Evolutionary conservation across 2,888 invertebrate genomes (phyloP).

Genomic region (Folsomia manolachei): DNA sequence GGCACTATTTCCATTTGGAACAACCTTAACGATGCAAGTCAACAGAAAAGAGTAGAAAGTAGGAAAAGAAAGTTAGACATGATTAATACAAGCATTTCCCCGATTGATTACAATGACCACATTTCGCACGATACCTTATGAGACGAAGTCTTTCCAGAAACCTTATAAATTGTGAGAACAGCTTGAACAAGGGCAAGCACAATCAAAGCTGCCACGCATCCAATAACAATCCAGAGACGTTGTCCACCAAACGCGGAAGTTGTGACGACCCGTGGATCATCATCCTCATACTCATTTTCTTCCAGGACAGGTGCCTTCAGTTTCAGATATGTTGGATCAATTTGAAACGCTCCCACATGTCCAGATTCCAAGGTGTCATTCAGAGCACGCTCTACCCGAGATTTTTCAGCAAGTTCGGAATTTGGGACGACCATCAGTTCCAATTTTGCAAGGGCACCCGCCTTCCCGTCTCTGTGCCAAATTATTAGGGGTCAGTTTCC

Average conservation of each 20-base stretch:
- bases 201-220: slow-evolving; percentile 74
- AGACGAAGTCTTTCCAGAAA: slow-evolving; percentile 60
- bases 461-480: slow-evolving; percentile 3
- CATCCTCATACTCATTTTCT: slow-evolving; percentile 35
- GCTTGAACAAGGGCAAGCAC: slow-evolving; percentile 79
- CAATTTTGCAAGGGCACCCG: slow-evolving; percentile 70
- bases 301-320: slow-evolving; percentile 43
- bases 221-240: slow-evolving; percentile 75
- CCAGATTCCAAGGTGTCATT: slow-evolving; percentile 70
- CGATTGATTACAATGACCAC: no score
- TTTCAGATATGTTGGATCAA: slow-evolving; percentile 76
- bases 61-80: not conserved
- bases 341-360: slow-evolving; percentile 71
- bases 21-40: not conserved
- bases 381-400: slow-evolving; percentile 61
- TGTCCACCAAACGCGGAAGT: slow-evolving; percentile 36
- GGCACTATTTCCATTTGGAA: not conserved
- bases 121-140: slow-evolving; percentile 71
- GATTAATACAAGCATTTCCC: not conserved
- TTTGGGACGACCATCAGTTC: slow-evolving; percentile 70
- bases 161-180: slow-evolving; percentile 73
- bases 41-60: not conserved
- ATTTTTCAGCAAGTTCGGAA: slow-evolving; percentile 56
- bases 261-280: slow-evolving; percentile 17
- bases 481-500: no score